These are phyloP conservation scores for Syngnathus typhle DNA, from an alignment of 2,113 vertebrate species.

Conservation along the genomic window DNA sequence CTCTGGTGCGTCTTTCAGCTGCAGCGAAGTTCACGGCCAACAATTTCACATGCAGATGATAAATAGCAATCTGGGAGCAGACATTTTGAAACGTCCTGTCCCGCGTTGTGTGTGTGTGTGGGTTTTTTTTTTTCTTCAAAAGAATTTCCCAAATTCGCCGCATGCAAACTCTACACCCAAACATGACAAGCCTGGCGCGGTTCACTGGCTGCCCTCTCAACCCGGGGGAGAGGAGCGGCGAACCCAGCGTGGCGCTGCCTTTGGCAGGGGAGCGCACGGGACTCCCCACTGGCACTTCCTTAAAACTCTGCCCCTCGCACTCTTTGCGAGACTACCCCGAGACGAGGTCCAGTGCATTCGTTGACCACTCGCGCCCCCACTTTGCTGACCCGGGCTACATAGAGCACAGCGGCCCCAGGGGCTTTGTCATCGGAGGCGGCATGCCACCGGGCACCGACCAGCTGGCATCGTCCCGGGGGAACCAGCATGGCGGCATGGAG, in stretches of 20 bases:
- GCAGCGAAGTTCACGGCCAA: constrained; percentile 67
- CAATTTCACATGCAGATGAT: constrained; percentile 74
- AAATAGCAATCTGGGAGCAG: constrained; percentile 60
- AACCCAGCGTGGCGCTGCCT: constrained; percentile 66
- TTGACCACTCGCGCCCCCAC: constrained; percentile 69
- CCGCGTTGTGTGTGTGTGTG: constrained; percentile 42
- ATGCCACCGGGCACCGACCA: constrained; percentile 73
- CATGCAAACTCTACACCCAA: constrained; percentile 60
- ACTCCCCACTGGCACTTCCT: constrained; percentile 65
- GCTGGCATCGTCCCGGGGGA: constrained; percentile 64
- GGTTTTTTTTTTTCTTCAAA: constrained; percentile 52
- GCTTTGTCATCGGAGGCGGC: constrained; percentile 70
- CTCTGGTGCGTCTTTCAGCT: not conserved
- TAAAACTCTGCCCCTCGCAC: constrained; percentile 74
- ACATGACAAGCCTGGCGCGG: constrained; percentile 66
- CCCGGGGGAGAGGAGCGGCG: constrained; percentile 61
- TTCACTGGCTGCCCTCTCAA: constrained; percentile 69
- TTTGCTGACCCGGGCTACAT: constrained; percentile 74
- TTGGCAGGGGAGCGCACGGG: constrained; percentile 62
- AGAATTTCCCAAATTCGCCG: not conserved
- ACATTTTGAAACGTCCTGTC: not conserved
- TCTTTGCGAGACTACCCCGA: constrained; percentile 70
- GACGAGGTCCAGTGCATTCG: constrained; percentile 67
- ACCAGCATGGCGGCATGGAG: constrained; percentile 65
- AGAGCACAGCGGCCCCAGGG: constrained; percentile 68